phyloP scores from a whole-genome alignment of 1,140 invertebrate species.

The Drosophila pandora region DNA sequence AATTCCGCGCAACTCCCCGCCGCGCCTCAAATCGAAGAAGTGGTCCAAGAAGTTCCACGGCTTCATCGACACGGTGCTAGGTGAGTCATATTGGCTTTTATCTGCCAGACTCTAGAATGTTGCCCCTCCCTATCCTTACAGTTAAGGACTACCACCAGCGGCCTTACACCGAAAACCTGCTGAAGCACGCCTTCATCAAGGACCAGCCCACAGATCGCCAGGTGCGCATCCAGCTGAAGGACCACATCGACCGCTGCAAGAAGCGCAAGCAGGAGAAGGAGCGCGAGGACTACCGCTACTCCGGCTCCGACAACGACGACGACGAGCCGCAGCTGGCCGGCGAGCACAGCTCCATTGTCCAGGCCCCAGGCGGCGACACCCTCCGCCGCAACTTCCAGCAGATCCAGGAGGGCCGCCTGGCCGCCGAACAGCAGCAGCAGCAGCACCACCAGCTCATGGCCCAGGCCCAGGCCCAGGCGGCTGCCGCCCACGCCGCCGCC shows the following conservation, averaged over 20 bases:
- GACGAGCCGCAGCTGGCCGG: conserved; percentile 93
- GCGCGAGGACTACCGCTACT: conserved; percentile 92
- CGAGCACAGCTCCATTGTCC: conserved; percentile 95
- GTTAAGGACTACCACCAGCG: conserved; percentile 99
- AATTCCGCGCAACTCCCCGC: conserved; percentile 98
- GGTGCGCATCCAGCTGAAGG: conserved; percentile 98
- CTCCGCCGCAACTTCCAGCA: conserved; percentile 98
- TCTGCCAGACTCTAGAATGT: not conserved
- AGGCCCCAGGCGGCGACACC: conserved; percentile 95
- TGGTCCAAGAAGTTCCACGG: conserved; percentile 98
- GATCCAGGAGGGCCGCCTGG: conserved; percentile 94
- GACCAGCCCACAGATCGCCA: conserved; percentile 99
- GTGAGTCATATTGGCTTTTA: conserved; percentile 53
- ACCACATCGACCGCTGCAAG: conserved; percentile 99
- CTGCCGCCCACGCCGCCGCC: conserved; percentile 84
- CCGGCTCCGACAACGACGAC: conserved; percentile 95
- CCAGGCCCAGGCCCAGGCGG: conserved; percentile 78
- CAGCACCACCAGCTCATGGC: conserved; percentile 73
- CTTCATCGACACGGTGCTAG: conserved; percentile 86
- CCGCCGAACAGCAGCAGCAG: conserved; percentile 83
- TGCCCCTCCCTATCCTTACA: conserved; percentile 70
- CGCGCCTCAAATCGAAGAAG: conserved; percentile 98
- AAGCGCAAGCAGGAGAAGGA: conserved; percentile 96
- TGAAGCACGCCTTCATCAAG: conserved; percentile 98
- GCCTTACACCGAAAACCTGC: conserved; percentile 98